phyloP scores from a whole-genome alignment of 2,888 invertebrate genomes.

The Steinernema hermaphroditum region DNA sequence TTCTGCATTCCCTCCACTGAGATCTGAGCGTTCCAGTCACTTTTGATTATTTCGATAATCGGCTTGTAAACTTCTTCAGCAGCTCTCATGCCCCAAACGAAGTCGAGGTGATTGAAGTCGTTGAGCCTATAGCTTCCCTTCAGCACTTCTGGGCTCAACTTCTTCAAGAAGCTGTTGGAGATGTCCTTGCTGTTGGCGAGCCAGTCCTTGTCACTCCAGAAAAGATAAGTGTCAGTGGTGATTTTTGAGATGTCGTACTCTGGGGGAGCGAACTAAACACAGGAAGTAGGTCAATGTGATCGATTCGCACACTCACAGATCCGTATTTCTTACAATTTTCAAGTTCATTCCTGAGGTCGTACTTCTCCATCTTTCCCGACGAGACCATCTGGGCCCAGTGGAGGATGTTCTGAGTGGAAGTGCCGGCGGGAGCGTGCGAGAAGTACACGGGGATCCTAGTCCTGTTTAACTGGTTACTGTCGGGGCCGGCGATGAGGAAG shows the following conservation, averaged over 20 bases:
- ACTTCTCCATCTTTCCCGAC: conserved; percentile 2
- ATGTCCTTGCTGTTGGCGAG: conserved; percentile 19
- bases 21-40: neutral
- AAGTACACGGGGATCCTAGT: conserved; percentile 35
- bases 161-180: conserved; percentile 31
- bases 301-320: neutral
- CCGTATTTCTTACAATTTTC: neutral
- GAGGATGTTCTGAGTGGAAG: conserved; percentile 31
- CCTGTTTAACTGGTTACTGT: conserved; percentile 15
- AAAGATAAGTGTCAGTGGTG: neutral
- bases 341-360: neutral
- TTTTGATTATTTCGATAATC: conserved; percentile 45
- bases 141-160: conserved; percentile 42
- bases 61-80: conserved; percentile 5
- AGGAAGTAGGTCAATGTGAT: neutral
- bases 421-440: conserved; percentile 27
- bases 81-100: neutral
- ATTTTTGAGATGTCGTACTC: conserved; percentile 32
- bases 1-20: too few species aligned
- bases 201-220: neutral
- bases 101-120: conserved; percentile 38
- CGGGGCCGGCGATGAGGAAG: conserved; percentile 19
- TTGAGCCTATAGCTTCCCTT: conserved; percentile 42
- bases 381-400: conserved; percentile 31
- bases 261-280: conserved; percentile 29